Evolutionary conservation across 64 coral and sea anemone species (phyloP).

Genomic region (Trachythela sp.): DNA sequence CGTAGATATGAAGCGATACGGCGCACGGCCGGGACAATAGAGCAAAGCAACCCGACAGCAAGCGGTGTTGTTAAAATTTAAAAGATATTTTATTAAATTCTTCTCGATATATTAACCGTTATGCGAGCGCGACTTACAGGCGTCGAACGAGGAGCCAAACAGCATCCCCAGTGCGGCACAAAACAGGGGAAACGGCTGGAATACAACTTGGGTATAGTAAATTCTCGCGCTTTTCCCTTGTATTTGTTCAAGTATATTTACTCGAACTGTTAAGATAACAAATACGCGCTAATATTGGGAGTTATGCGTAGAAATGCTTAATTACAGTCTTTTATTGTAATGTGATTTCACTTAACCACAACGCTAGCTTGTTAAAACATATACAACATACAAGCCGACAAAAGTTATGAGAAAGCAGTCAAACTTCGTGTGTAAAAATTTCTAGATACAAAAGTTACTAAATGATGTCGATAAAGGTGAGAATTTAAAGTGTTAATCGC

Average conservation of each 20-base stretch:
- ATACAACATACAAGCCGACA: background rate
- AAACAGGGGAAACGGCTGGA: background rate
- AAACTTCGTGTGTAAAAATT: no score
- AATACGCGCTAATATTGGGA: background rate
- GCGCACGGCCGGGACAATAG: background rate
- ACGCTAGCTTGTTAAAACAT: background rate
- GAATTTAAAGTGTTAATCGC: no score
- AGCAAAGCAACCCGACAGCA: background rate
- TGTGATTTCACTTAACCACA: background rate
- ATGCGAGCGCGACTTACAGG: background rate
- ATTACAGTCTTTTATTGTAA: background rate
- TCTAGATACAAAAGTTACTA: no score
- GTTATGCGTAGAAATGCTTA: background rate
- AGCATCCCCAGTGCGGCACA: background rate
- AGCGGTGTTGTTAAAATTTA: conserved; percentile 3
- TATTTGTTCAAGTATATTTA: background rate
- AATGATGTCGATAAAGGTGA: no score
- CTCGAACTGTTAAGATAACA: background rate
- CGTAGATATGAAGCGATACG: background rate
- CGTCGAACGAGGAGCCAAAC: background rate
- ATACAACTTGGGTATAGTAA: background rate
- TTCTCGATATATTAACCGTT: background rate
- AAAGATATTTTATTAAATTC: conserved; percentile 12
- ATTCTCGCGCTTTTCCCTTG: background rate
- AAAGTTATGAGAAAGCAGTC: background rate